Evolutionary conservation across 2,888 invertebrate species (phyloP), one percentile per base, ranked within the genome.

Genomic region (Conomelus anceps): DNA sequence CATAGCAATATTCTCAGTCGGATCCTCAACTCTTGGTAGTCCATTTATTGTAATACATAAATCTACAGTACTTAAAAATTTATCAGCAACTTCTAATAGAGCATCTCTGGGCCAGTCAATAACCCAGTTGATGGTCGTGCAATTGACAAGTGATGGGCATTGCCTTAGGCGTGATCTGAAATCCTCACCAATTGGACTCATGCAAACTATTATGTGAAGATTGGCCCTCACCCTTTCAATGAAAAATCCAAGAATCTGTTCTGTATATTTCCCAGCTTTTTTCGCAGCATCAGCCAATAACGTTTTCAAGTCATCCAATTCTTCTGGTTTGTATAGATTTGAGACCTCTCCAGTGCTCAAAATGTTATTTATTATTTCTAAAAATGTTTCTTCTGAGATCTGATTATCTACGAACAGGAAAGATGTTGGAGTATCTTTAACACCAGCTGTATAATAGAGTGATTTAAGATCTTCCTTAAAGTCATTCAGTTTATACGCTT

Each of bases 121-220:
- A 94, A 98, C 97, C 98, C 98, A 98, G 93, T 98, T 97, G 23
- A 98, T 97, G 0, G 98, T 97, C 0, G 97, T 97, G 91, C 96
- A 96, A 94, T 97, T 98, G 85, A 98, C 96, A 89, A 98, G 94
- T 0, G 97, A 96, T 0, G 98, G 98, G 93, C 97, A 98, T 93
- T 97, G 97, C 13, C 98, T 95, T 91, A 98, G 95, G 89, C 97
- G 95, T 92, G 96, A 96, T 92, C 97, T 93, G 93, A 98, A 98
- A 22, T 95, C 95, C 90, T 97, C 97, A 0, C 98, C 98, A 89
- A 98, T 97, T 0, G 98, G 98, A 92, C 97, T 98, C 96, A 98
- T 97, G 92, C 97, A 97, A 24, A 98, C 93, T 87, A 97, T 95
- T 34, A 98, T 95, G 92, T 97, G 98, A 93, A 98, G 93, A 93